Base-by-base conservation (phyloP, 1,140 invertebrate genomes). In the Ptiloglossa arizonensis region DNA sequence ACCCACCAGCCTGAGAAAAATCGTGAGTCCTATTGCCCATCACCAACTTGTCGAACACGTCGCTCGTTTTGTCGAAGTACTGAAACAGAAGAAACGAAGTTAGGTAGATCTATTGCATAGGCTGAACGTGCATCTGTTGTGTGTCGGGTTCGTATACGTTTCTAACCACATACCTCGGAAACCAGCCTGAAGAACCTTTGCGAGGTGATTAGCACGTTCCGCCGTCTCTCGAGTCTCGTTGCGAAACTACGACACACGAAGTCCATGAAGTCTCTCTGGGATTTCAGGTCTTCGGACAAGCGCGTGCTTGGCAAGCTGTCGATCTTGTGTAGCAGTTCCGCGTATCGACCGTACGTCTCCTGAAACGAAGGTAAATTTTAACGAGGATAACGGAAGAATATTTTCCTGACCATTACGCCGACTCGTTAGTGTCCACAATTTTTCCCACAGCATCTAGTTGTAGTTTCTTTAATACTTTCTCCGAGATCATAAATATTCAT, bases 161-260 rank as follows among this genome's bases (percentile, higher is more conserved):
- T 6, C 3, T 6, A 17, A 29, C 1, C 35, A 63, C 32, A 57
- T 85, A 95, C 95, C 90, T 97, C 95, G 17, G 96, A 94, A 56
- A 96, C 94, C 32, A 97, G 92, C 41, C 96, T 93, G 88, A 96
- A 96, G 89, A 97, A 97, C 83, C 95, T 90, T 71, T 96, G 93
- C 1, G 96, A 96, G 5, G 96, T 96, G 54, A 97, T 96, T 8
- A 97, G 89, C n/a, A 96, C 93, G 84, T 96, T 96, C 73, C 96
- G 91, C 38, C 96, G 90, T 50, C 95, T 93, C 85, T 97, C 96
- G 59, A 97, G 88, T n/a, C 96, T 93, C 32, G 94, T 94, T 0
- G 96, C 96, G 87, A 96, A 97, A 85, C 95, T 96, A 64, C 96
- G 94, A 83, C 95, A 96, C 0, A 97, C 95, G 77, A 96, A 96